A percentile compares a stretch with the other conserved stretches of the same genome.
phyloP scores from a whole-genome alignment of 2,113 vertebrate genomes.

The Xenus cinereus region DNA sequence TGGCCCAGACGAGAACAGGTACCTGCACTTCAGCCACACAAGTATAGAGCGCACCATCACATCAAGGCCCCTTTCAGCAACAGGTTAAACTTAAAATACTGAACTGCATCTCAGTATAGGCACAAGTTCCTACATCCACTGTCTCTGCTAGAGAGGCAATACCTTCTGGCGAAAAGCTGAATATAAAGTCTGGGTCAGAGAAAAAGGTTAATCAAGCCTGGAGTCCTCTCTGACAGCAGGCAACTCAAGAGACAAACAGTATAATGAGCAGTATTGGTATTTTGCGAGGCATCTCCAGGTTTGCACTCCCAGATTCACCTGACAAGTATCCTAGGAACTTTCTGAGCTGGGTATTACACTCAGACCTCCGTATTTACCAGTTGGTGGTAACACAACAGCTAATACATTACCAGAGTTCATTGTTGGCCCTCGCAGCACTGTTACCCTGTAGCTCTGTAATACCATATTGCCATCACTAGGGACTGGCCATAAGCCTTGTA shows the following conservation, averaged over 20 bases:
- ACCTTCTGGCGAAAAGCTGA: not conserved
- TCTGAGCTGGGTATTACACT: not conserved
- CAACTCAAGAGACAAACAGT: not conserved
- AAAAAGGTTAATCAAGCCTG: not conserved
- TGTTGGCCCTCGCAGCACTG: not conserved
- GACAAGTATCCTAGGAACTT: not conserved
- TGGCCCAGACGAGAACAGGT: not conserved
- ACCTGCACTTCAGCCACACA: not conserved
- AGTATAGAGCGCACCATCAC: not conserved
- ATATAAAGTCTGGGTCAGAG: not conserved
- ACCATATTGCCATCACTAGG: not conserved
- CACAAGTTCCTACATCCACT: not conserved
- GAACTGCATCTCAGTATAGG: not conserved
- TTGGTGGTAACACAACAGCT: not conserved
- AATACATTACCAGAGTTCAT: not conserved
- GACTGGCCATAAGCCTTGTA: not conserved
- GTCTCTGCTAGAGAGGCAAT: not conserved
- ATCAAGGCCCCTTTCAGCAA: not conserved
- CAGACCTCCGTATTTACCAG: accelerated
- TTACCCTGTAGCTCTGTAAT: not conserved
- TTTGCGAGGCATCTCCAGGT: not conserved
- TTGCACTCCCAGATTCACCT: not conserved
- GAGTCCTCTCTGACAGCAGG: not conserved
- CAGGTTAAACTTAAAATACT: not conserved
- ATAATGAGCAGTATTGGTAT: not conserved